phyloP scores from a whole-genome alignment of 1,140 invertebrate genomes.

The Oryctes rhinoceros region DNA sequence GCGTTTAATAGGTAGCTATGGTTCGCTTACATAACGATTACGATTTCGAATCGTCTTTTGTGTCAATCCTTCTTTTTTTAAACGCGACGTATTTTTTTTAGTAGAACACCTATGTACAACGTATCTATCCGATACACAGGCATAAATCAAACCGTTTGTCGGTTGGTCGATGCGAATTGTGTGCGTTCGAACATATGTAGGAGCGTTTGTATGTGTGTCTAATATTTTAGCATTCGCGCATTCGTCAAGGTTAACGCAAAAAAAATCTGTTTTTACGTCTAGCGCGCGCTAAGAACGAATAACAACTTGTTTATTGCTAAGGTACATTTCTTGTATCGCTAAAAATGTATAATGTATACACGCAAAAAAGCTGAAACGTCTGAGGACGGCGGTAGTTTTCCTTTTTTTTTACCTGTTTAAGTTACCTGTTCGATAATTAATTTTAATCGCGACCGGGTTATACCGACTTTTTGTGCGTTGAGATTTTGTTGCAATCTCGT shows the following conservation, averaged over 20 bases:
- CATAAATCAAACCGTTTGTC: background rate
- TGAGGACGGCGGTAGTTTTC: background rate
- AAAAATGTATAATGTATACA: too few species aligned
- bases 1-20: background rate
- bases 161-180: background rate
- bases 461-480: background rate
- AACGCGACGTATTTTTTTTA: background rate
- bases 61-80: background rate
- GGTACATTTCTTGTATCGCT: background rate
- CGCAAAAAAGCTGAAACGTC: background rate
- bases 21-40: background rate
- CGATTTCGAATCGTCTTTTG: background rate
- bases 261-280: constrained; percentile 15
- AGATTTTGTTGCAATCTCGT: too few species aligned
- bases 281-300: background rate
- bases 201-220: background rate
- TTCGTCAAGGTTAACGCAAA: background rate
- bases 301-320: constrained; percentile 22
- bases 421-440: constrained; percentile 10
- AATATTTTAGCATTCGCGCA: background rate
- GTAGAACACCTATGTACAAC: background rate
- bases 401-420: background rate
- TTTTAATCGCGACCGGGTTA: constrained; percentile 5
- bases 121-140: background rate
- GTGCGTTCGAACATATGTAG: background rate